Evolutionary conservation across 2,888 invertebrate genomes (phyloP), one percentile per base, ranked within the genome.

Genomic region (Drosophila fungiperda): DNA sequence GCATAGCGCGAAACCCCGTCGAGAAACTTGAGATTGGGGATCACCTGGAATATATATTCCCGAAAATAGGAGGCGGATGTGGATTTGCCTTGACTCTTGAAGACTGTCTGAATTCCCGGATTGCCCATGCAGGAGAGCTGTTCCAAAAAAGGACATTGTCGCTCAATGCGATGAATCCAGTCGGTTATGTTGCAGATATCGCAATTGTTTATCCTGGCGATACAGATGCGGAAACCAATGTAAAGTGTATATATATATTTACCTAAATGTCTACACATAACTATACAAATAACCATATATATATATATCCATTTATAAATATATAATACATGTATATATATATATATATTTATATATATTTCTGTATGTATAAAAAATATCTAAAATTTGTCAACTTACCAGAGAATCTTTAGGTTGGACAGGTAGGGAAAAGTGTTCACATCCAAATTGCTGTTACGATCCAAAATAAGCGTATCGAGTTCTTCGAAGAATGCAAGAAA

Each of bases 41-140:
- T 68, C 45, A 85, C 81, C 65, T 87, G 81, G 1, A 91, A 72
- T 15, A 92, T 82, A 64, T 90, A 92, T 29, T 90, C 89, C 11
- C 90, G 83, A 29, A 55, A 90, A 55, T 90, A 91, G 42, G 59
- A 20, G 8, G 96, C 96, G 1, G 76, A 65, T 20, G 63, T 35
- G n/a, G 52, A 42, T 3, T 71, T 45, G n/a, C 68, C 55, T 8
- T 75, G 63, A 6, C 23, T 72, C 12, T 77, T 87, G 29, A 89
- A 87, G 1, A 95, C 96, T 78, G 96, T 96, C 0, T 97, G 97
- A 7, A 85, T 87, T 0, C 96, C 97, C 0, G 95, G 95, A 93
- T 98, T 98, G 26, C 97, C 97, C 97, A 98, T 92, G 32, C 92
- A 94, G 20, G 97, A 97, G 0, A 98, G 93, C 91, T 96, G 96